A percentile compares a stretch with the other conserved stretches of the same genome.
Evolutionary conservation across 1,140 invertebrate species (phyloP).

Genomic region (Drosophila lowei): DNA sequence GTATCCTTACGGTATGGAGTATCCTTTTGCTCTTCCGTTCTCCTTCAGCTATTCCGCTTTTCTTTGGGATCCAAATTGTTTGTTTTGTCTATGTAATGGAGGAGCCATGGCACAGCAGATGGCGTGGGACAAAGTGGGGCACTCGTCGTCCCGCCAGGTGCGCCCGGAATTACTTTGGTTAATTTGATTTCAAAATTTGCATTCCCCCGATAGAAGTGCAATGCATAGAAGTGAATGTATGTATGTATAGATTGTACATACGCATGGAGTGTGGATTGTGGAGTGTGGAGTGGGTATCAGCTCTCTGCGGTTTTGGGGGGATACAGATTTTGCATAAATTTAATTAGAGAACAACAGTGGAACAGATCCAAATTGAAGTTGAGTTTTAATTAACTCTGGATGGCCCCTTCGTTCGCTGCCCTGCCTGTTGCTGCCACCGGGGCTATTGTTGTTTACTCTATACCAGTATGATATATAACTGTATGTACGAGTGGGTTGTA

Average conservation of each 20-base stretch:
- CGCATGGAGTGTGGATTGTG: neutral
- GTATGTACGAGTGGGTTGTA: neutral
- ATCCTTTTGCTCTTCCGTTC: neutral
- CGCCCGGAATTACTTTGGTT: conserved; percentile 27
- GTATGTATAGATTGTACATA: neutral
- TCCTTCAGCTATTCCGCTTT: neutral
- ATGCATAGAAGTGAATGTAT: too few relatives aligned
- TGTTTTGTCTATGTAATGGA: conserved; percentile 29
- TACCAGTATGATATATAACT: conserved; percentile 3
- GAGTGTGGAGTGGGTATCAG: too few relatives aligned
- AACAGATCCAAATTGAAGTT: conserved; percentile 21
- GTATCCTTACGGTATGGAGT: neutral
- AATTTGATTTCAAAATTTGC: conserved; percentile 58
- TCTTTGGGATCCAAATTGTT: conserved; percentile 23
- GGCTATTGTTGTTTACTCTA: conserved; percentile 23
- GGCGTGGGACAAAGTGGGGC: neutral
- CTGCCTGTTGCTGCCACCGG: conserved; percentile 21
- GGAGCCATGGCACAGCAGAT: conserved; percentile 21
- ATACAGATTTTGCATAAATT: conserved; percentile 49
- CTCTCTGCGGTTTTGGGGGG: neutral
- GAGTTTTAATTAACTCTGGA: conserved; percentile 42
- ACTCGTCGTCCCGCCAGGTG: conserved; percentile 65
- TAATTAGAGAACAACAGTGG: conserved; percentile 19
- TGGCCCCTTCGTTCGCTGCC: neutral
- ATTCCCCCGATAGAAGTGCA: conserved; percentile 22